phyloP scores from a whole-genome alignment of 2,797 vertebrate species.

The Semotilus atromaculatus region DNA sequence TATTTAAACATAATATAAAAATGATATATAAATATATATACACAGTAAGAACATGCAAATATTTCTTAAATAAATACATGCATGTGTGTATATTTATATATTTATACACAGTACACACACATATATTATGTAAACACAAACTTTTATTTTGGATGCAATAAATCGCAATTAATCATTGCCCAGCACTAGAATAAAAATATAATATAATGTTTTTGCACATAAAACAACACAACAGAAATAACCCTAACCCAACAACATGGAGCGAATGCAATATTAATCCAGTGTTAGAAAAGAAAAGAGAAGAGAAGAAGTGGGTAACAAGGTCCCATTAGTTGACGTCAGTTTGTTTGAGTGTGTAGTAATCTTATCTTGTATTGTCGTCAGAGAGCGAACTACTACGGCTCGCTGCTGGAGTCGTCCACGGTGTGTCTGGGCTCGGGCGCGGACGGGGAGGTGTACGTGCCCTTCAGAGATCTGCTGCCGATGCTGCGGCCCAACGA shows the following conservation, averaged over 20 bases:
- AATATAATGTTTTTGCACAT: no score
- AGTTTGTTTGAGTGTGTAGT: background rate
- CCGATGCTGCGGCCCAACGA: slow-evolving; percentile 94
- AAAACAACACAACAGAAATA: background rate
- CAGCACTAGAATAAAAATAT: no score
- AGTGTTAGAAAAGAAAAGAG: background rate
- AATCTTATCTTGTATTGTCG: background rate
- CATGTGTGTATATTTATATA: no score
- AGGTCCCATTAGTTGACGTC: background rate
- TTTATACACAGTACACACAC: no score
- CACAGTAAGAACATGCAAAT: no score
- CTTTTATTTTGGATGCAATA: no score
- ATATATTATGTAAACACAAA: no score
- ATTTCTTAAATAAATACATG: no score
- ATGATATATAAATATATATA: no score
- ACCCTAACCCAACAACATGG: background rate
- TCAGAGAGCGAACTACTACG: slow-evolving; percentile 92
- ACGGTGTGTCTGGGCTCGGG: slow-evolving; percentile 87
- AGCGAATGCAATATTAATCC: no score
- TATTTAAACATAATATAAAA: no score
- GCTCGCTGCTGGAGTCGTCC: slow-evolving; percentile 91
- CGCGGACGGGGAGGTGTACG: slow-evolving; percentile 82
- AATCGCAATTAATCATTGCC: no score
- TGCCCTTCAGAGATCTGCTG: slow-evolving; percentile 88
- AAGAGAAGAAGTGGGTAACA: background rate